phyloP scores from a whole-genome alignment of 2,888 invertebrate species.

The Lepidochrysops patricia region DNA sequence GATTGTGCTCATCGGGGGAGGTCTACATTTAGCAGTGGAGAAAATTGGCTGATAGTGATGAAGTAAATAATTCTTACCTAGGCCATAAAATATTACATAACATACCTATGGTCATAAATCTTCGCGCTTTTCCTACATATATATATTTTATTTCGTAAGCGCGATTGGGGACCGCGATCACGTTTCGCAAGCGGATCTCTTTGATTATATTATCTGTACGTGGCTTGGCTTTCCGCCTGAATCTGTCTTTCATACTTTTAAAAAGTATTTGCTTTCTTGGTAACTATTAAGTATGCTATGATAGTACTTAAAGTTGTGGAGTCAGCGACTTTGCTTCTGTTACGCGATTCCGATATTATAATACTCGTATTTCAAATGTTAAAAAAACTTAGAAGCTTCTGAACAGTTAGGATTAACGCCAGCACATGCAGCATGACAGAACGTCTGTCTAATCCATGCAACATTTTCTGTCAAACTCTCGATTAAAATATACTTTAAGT shows the following conservation, averaged over 20 bases:
- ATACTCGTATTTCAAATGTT: no score
- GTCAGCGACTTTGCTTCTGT: neutral
- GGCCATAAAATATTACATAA: neutral
- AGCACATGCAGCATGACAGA: no score
- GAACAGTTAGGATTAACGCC: no score
- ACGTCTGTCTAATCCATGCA: no score
- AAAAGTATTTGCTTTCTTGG: conserved; percentile 12
- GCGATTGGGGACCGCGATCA: conserved; percentile 41
- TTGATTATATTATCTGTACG: conserved; percentile 52
- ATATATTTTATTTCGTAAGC: conserved; percentile 24
- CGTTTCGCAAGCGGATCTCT: conserved; percentile 51
- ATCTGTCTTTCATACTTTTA: conserved; percentile 18
- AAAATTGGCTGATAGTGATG: no score
- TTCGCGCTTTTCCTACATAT: neutral
- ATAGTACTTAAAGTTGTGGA: neutral
- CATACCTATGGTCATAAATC: neutral
- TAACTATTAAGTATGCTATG: conserved; percentile 4
- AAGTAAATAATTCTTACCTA: neutral
- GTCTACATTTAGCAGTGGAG: no score
- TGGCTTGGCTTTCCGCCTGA: conserved; percentile 41
- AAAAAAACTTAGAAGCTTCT: no score
- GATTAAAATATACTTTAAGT: no score
- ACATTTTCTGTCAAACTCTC: no score
- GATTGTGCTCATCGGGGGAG: no score
- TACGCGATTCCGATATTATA: neutral